Base-by-base conservation (phyloP, 2,888 invertebrate species). In the Quadroppia sp. region DNA sequence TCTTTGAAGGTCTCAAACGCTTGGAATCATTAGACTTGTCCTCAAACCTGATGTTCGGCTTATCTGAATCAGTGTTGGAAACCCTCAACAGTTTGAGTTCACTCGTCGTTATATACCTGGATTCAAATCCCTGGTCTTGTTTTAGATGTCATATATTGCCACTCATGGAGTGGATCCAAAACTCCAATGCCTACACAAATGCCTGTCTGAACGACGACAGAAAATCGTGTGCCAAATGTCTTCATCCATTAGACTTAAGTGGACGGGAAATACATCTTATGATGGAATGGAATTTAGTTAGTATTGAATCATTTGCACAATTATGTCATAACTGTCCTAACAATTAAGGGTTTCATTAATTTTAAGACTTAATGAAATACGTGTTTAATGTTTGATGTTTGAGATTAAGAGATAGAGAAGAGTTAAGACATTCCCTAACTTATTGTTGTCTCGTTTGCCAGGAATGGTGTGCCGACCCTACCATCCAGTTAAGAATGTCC, bases 11-110 rank as follows among this genome's bases (percentile, higher is more conserved):
- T 74, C 85, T 88, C 0, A 85, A 84, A 15, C 74, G 79, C 85
- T 81, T 89, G 69, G 84, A 87, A 81, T 85, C 86, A 79, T 82
- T 91, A 77, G 90, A 91, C 82, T 82, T 90, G 79, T 89, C 90
- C n/a, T 84, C 87, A 78, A 92, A 92, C 82, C 85, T 86, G 80
- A 83, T 91, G 78, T 86, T 87, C 77, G 87, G 87, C 59, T 83
- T 89, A 72, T 86, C 85, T 76, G 87, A 87, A 77, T 82, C 85
- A 45, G 84, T 87, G 42, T 81, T 89, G 64, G 82, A 85, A 59
- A 83, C 86, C 76, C 80, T 89, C 71, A 59, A 77, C 32, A 75
- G 75, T 30, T 73, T 78, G 53, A 69, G 72, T 15, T 59, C 74
- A n/a, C 71, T 78, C 1, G 59, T 30, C 20, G 71, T 73, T 17